Percentiles rank a stretch among this genome's conserved stretches.
phyloP scores from a whole-genome alignment of 1,140 invertebrate genomes.

The Bombus waltoni region DNA sequence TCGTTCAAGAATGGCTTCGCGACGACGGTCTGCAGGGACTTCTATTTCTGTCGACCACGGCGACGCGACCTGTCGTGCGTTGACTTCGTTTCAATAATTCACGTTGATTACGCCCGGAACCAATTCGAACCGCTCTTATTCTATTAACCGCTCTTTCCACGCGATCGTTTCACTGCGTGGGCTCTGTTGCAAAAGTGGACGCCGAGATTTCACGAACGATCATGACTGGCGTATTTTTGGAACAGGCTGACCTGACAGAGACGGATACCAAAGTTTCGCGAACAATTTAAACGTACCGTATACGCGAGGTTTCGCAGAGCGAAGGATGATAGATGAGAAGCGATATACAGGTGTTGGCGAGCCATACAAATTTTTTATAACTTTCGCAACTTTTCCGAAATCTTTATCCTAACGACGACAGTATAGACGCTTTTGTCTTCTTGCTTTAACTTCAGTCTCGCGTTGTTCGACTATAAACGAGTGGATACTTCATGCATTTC shows the following conservation, averaged over 20 bases:
- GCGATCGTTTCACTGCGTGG: neutral
- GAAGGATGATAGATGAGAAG: too few species aligned
- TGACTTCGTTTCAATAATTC: constrained; percentile 41
- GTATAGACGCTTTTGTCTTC: neutral
- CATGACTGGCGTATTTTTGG: constrained; percentile 1
- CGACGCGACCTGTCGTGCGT: constrained; percentile 3
- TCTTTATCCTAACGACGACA: neutral
- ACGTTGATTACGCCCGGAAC: constrained; percentile 5
- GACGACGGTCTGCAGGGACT: neutral
- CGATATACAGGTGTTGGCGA: too few species aligned
- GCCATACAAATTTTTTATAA: neutral
- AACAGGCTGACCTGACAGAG: neutral
- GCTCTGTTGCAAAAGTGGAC: neutral
- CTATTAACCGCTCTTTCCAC: neutral
- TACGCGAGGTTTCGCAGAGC: too few species aligned
- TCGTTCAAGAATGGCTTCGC: constrained; percentile 34
- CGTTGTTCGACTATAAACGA: neutral
- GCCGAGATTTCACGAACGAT: neutral
- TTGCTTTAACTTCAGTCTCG: neutral
- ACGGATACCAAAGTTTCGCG: neutral
- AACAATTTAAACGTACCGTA: neutral
- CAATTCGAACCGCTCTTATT: neutral
- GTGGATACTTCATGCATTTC: neutral
- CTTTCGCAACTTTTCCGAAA: neutral
- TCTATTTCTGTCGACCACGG: constrained; percentile 34